Percentiles rank a stretch among this genome's conserved stretches.
phyloP scores from a whole-genome alignment of 2,888 invertebrate species.

The Octonoba sinensis region DNA sequence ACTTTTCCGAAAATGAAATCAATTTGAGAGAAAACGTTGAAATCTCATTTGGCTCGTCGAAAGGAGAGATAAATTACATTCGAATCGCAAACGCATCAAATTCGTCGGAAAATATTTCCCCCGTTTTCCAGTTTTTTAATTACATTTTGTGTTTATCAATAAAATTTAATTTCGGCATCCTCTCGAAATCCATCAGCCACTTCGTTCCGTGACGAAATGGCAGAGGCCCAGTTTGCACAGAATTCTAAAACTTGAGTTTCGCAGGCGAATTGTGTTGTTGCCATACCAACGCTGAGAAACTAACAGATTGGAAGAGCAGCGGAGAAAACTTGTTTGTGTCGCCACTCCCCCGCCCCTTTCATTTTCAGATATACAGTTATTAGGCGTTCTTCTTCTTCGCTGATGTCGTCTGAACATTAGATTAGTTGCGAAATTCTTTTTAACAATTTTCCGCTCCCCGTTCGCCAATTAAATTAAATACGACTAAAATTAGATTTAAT shows the following conservation, averaged over 20 bases:
- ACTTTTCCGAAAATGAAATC: constrained; percentile 47
- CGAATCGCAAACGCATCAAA: constrained; percentile 42
- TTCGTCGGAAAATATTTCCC: constrained; percentile 45
- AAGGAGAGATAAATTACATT: constrained; percentile 52
- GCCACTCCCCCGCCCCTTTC: constrained; percentile 21
- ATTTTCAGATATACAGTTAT: constrained; percentile 58
- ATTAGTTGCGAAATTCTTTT: constrained; percentile 47
- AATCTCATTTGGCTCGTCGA: constrained; percentile 41
- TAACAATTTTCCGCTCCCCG: constrained; percentile 48
- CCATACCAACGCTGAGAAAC: constrained; percentile 59
- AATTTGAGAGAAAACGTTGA: constrained; percentile 48
- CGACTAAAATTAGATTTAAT: constrained; percentile 64
- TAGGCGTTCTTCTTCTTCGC: constrained; percentile 43
- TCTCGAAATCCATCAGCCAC: constrained; percentile 39
- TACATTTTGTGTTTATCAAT: constrained; percentile 60
- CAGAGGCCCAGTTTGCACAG: background rate
- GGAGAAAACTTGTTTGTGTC: constrained; percentile 48
- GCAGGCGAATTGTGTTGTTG: constrained; percentile 44
- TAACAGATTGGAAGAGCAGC: constrained; percentile 48
- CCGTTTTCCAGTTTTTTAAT: constrained; percentile 42
- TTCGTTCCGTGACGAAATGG: constrained; percentile 29
- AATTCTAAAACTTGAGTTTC: constrained; percentile 28
- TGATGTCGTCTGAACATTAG: constrained; percentile 49
- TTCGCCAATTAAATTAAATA: constrained; percentile 63
- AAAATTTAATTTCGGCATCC: constrained; percentile 53